Conservation (phyloP, 37 sponge, comb jelly and placozoan species). For the Spongilla lacustris region DNA sequence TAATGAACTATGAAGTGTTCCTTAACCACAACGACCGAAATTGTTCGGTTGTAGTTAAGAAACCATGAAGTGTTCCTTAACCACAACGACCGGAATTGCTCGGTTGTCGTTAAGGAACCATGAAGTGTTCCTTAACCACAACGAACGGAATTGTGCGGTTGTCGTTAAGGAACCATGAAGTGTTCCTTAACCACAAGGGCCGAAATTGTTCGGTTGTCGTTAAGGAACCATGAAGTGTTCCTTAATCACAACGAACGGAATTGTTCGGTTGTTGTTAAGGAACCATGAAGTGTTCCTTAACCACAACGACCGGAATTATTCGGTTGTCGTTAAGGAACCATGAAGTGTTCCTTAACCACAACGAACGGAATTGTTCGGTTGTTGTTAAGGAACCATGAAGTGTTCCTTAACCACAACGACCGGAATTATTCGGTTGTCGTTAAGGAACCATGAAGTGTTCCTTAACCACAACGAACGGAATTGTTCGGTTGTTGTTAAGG, state of each 20-base stretch:
- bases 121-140: neutral
- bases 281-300: neutral
- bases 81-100: neutral
- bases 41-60: neutral
- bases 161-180: neutral
- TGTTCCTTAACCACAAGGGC: neutral
- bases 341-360: neutral
- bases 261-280: neutral
- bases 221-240: neutral
- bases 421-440: neutral
- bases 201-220: neutral
- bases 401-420: slow-evolving; percentile 1
- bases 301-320: neutral
- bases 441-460: no score
- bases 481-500: no score
- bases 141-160: neutral
- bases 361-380: neutral
- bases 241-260: neutral
- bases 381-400: neutral
- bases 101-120: neutral
- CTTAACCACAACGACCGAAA: neutral
- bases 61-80: neutral
- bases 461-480: no score
- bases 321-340: neutral
- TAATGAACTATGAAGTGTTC: neutral